Base-by-base conservation (phyloP, 2,113 vertebrate genomes). In the Boleophthalmus pectinirostris region DNA sequence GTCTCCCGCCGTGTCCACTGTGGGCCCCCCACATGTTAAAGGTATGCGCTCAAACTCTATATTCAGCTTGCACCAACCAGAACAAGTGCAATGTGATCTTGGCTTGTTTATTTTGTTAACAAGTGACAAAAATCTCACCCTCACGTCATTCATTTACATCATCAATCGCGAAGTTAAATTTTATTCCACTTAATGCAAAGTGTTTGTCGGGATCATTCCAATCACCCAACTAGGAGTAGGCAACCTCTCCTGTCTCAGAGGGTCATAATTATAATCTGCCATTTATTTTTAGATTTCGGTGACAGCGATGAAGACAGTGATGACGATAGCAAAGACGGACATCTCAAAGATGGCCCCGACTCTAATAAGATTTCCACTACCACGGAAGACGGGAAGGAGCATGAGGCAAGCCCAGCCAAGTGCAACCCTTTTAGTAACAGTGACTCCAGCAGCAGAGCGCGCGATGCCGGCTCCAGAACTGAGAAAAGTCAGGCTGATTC, bases 251-350 rank as follows among this genome's bases (percentile, higher is more conserved):
- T 43, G 38, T 43, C 38, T 10, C 38, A 38, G 8, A 38, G 51
- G n/a, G 20, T n/a, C 16, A n/a, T 10, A 54, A 51, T 15, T 51
- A 1, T 20, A 20, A 54, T n/a, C 10, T 54, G 10, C 51, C 20
- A 11, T 54, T 54, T 64, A n/a, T 64, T 64, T 38, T 38, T 43
- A 99, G 97, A 97, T 88, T 93, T 95, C 82, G 97, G 96, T 6
- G 95, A 96, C 89, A 99, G 96, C 77, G 97, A 98, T 8, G 97
- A 94, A 1, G 97, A 99, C 72, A 98, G 97, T 80, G 98, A 99
- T 21, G 94, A 97, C 0, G 98, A 98, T 72, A 96, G 95, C 72
- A 98, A 98, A 87, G 97, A 98, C 29, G 96, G 91, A 3, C 93
- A 94, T 68, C 74, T 91, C 71, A 94, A 93, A 3, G 97, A 98